Evolutionary conservation across 2,113 vertebrate species (phyloP), one percentile per base, ranked within the genome.

Genomic region (Camelus dromedarius): DNA sequence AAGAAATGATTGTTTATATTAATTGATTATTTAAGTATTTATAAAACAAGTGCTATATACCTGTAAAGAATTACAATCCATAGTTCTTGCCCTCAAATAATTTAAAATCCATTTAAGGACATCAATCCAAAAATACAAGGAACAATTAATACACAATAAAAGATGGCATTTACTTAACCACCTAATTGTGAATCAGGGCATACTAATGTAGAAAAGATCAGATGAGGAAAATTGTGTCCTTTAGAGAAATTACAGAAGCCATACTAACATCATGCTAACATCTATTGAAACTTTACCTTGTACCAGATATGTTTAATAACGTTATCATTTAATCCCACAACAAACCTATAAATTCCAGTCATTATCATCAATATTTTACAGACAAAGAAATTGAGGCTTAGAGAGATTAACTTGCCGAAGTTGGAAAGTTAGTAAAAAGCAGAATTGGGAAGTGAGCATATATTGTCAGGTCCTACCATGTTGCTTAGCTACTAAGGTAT

Each of bases 141-240:
- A 84, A 96, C 6, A 91, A 75, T 93, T 72, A 60, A 60, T 50
- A 79, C 89, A 75, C 3, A 79, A 83, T 64, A 84, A 64, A 96
- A 75, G 3, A 54, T 50, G 70, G 12, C 15, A 64, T 73, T 69
- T 81, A 73, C 56, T 48, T 92, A 75, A 66, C 20, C 16, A 89
- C 5, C 93, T 69, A 66, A 28, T 56, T 75, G 18, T 86, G 35
- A 19, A 28, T 70, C 16, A 80, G 20, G 16, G 8, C 1, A 72
- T 67, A 76, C 16, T 84, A 30, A 70, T 60, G 4, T 60, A 83
- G 42, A 75, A 73, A 95, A 76, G 32, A 73, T 38, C n/a, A 75
- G 35, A 89, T 46, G 8, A 77, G 28, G 16, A 94, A 91, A 89
- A 42, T 46, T 35, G 4, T 22, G 30, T 54, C 3, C 35, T 81